Evolutionary conservation across 2,888 invertebrate genomes (phyloP).

Genomic region (Apamea sordens): DNA sequence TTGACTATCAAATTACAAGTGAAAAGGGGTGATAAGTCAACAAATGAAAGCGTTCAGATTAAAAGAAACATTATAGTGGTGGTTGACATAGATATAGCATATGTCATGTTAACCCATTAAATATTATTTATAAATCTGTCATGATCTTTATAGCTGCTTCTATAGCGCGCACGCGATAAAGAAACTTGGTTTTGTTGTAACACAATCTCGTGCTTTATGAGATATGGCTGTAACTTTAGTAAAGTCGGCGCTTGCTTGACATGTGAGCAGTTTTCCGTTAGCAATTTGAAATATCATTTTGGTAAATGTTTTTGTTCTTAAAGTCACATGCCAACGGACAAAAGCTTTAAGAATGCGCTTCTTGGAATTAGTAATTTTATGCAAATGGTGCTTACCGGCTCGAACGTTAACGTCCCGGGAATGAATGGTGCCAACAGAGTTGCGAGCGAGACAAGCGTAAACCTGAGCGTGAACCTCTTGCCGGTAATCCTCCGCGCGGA

Average conservation of each 20-base stretch:
- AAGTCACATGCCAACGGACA: constrained; percentile 48
- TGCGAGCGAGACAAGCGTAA: constrained; percentile 97
- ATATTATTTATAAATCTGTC: constrained; percentile 67
- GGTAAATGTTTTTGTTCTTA: constrained; percentile 28
- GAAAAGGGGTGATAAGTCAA: constrained; percentile 59
- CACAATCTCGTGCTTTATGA: constrained; percentile 49
- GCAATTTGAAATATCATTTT: constrained; percentile 36
- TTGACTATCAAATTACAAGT: constrained; percentile 55
- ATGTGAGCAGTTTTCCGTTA: constrained; percentile 50
- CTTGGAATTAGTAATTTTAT: constrained; percentile 62
- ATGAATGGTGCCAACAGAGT: constrained; percentile 96
- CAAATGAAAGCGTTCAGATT: constrained; percentile 51
- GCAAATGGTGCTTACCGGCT: constrained; percentile 93
- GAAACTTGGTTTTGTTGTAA: constrained; percentile 59
- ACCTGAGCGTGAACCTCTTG: constrained; percentile 98
- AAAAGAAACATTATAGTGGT: constrained; percentile 54
- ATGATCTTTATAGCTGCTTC: constrained; percentile 57
- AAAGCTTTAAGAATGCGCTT: constrained; percentile 56
- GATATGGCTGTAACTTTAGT: constrained; percentile 39
- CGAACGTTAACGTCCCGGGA: constrained; percentile 98
- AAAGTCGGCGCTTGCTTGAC: constrained; percentile 26
- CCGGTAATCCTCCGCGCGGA: constrained; percentile 97
- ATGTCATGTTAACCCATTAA: constrained; percentile 60
- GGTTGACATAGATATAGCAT: constrained; percentile 50
- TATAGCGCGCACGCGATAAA: constrained; percentile 33